phyloP scores from a whole-genome alignment of 2,113 vertebrate genomes.

The Rhinoptilus africanus region DNA sequence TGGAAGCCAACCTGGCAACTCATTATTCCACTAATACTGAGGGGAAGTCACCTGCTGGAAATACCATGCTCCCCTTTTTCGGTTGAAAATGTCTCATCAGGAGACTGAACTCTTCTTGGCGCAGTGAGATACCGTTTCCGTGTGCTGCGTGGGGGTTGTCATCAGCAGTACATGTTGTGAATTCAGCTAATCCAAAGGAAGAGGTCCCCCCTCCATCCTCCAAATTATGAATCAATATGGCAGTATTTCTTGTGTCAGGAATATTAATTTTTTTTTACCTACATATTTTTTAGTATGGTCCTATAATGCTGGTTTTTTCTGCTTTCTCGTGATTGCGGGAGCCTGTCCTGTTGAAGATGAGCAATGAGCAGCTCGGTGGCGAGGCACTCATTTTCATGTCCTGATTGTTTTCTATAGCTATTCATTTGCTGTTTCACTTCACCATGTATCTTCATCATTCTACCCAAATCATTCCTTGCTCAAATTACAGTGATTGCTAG shows the following conservation, averaged over 20 bases:
- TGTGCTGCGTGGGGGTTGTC: neutral
- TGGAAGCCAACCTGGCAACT: neutral
- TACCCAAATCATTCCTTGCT: neutral
- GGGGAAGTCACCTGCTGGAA: neutral
- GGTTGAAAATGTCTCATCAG: neutral
- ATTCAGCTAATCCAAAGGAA: neutral
- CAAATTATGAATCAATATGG: neutral
- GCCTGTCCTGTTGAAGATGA: neutral
- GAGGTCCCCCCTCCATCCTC: neutral
- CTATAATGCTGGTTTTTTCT: neutral
- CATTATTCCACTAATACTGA: accelerated
- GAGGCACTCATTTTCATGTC: neutral
- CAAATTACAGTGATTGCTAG: neutral
- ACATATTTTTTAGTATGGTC: neutral
- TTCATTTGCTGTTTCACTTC: neutral
- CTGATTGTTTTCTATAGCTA: neutral
- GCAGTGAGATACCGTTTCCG: accelerated
- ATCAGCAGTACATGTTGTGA: neutral
- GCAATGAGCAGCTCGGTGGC: neutral
- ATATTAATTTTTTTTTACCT: accelerated
- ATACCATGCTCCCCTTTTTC: neutral
- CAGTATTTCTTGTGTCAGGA: neutral
- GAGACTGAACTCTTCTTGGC: neutral
- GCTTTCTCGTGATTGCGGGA: neutral
- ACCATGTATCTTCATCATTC: neutral